phyloP scores from a whole-genome alignment of 2,888 invertebrate species.

The Cephus spinipes region DNA sequence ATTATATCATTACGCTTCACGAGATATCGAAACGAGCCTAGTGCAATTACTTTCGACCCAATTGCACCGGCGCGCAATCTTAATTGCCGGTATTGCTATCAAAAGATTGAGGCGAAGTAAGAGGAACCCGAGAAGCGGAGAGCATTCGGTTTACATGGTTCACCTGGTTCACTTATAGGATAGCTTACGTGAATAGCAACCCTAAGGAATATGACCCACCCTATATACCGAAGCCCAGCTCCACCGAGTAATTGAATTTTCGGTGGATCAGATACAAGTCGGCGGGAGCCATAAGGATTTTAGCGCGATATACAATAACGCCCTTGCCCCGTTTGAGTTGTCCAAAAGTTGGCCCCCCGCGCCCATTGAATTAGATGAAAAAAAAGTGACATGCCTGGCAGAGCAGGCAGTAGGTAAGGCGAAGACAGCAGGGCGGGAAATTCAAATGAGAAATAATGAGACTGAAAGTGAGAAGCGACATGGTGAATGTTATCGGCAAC shows the following conservation, averaged over 20 bases:
- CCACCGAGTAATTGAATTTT: constrained; percentile 1
- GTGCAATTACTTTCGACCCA: constrained; percentile 12
- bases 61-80: background rate
- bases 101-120: background rate
- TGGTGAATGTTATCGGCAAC: background rate
- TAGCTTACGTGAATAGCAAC: background rate
- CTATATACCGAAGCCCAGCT: background rate
- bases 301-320: background rate
- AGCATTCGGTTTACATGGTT: background rate
- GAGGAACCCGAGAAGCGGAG: background rate
- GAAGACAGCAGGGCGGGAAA: background rate
- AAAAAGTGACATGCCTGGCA: background rate
- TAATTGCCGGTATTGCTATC: constrained; percentile 3
- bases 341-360: background rate
- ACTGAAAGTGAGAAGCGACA: background rate
- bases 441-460: background rate
- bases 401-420: background rate
- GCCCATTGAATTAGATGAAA: background rate
- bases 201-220: background rate
- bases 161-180: background rate
- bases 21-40: constrained; percentile 5
- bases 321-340: background rate
- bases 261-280: background rate
- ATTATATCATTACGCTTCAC: constrained; percentile 29
- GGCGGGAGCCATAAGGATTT: background rate